Evolutionary conservation across 2,797 vertebrate species (phyloP).

Genomic region (Syngnathus rostellatus): DNA sequence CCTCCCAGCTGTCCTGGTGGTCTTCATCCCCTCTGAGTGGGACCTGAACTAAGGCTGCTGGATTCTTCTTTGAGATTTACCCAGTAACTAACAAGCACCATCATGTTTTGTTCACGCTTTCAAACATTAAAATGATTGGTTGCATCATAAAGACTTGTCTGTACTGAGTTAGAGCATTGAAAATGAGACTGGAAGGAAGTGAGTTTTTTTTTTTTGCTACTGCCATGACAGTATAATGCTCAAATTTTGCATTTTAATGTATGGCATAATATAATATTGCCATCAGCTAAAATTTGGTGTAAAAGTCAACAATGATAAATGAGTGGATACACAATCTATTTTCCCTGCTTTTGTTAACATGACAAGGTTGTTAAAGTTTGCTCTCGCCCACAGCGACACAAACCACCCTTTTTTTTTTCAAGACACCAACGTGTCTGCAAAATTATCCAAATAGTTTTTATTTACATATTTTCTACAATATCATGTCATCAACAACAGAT

Average conservation of each 20-base stretch:
- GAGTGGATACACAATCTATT: not conserved
- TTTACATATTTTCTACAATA: too few relatives aligned
- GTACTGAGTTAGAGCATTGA: constrained; percentile 12
- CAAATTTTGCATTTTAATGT: not conserved
- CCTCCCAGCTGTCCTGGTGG: constrained; percentile 60
- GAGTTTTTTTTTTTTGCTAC: not conserved
- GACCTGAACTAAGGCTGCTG: constrained; percentile 15
- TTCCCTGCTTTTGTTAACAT: not conserved
- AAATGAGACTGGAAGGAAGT: not conserved
- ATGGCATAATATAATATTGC: not conserved
- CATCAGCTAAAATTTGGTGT: not conserved
- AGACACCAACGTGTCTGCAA: too few relatives aligned
- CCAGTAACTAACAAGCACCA: constrained; percentile 20
- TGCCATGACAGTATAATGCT: not conserved
- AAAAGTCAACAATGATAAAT: not conserved
- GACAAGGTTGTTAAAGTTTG: not conserved
- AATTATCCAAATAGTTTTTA: too few relatives aligned
- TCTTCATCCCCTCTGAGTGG: constrained; percentile 28
- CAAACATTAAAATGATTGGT: constrained; percentile 26
- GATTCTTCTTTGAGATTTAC: constrained; percentile 17
- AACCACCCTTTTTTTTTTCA: too few relatives aligned
- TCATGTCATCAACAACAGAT: not conserved
- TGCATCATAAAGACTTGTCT: constrained; percentile 25
- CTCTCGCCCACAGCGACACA: too few relatives aligned
- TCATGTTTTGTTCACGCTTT: constrained; percentile 29